Base-by-base conservation (phyloP, 2,888 invertebrate species). In the Tetheella fluctuosa region DNA sequence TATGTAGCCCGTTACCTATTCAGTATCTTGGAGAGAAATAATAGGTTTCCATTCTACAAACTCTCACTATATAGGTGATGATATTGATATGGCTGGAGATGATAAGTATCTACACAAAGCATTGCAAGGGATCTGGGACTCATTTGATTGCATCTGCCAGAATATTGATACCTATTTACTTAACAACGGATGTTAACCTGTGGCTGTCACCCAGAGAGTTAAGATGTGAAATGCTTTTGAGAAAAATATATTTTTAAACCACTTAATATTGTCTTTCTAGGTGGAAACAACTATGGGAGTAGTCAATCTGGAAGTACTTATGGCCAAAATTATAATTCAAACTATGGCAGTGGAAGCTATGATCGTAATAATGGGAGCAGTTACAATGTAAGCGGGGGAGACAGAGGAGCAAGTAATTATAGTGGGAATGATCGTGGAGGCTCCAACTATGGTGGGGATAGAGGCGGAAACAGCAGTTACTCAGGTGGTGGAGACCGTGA, bases 401-500 rank as follows among this genome's bases (percentile, higher is more conserved):
- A 85, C 53, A 83, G 86, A 10, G 64, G 67, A 8, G 61, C 64
- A 23, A 63, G 65, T 30, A 61, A 67, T 37, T 68, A 70, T 61
- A 74, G 79, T 64, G 79, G 93, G 54, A 86, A 88, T 61, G 88
- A 93, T 54, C 80, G 93, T 52, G 89, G 93, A 10, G 80, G 89
- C 60, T 84, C 89, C 58, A 89, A 84, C 72, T 84, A 83, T 64
- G 82, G 86, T 56, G 80, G 85, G 20, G 87, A 88, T 63, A 78
- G 91, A 54, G 83, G 87, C 12, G 55, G 55, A 48, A 81, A 88
- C 64, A 77, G 88, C 61, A 84, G 89, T 68, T 89, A 89, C 69
- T 86, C 87, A 25, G 81, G 90, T 60, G 91, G 83, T 71, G 94
- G 83, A 72, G 94, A 85, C 73, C 88, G 94, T 56, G 89, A 93